phyloP scores from a whole-genome alignment of 2,888 invertebrate genomes.

The Lypha dubia region DNA sequence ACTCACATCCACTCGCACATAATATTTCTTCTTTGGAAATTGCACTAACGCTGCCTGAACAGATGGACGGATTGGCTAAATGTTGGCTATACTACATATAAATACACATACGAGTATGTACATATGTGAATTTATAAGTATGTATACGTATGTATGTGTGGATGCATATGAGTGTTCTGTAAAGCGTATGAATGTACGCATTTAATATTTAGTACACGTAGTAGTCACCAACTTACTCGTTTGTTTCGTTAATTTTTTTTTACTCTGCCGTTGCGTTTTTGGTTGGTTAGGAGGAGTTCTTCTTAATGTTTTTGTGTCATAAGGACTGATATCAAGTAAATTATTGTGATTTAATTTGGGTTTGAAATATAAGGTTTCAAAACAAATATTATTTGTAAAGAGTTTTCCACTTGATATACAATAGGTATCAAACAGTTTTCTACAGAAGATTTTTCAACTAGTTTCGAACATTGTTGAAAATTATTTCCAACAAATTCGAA shows the following conservation, averaged over 20 bases:
- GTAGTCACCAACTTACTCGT: conserved; percentile 51
- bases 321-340: conserved; percentile 8
- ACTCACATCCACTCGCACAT: not conserved
- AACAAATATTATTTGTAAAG: too few relatives aligned
- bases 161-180: not conserved
- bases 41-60: conserved; percentile 37
- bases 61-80: conserved; percentile 41
- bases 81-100: not conserved
- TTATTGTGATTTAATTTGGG: not conserved
- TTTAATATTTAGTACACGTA: conserved; percentile 64
- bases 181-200: conserved; percentile 26
- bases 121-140: not conserved
- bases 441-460: too few relatives aligned
- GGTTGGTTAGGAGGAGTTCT: conserved; percentile 29
- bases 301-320: not conserved
- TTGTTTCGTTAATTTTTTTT: conserved; percentile 38
- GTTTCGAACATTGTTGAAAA: too few relatives aligned
- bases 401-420: too few relatives aligned
- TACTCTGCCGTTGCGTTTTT: not conserved
- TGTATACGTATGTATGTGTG: not conserved
- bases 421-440: too few relatives aligned
- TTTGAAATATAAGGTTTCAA: too few relatives aligned
- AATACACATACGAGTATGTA: not conserved
- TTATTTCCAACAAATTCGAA: too few relatives aligned
- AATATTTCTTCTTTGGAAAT: conserved; percentile 32